Percentiles rank a stretch among this genome's conserved stretches.
phyloP scores from a whole-genome alignment of 2,888 invertebrate species.

The Pyralis farinalis region DNA sequence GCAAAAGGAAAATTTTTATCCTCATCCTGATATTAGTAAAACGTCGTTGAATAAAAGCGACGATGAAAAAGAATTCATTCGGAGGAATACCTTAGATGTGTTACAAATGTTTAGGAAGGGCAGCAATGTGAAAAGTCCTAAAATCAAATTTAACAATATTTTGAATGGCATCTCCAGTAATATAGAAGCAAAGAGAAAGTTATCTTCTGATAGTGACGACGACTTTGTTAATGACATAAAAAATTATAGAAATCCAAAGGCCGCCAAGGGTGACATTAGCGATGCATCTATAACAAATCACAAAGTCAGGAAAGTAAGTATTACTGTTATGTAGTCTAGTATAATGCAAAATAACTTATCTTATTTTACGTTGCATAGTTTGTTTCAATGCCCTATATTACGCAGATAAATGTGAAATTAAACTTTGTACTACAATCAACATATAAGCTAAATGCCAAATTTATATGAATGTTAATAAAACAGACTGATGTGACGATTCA shows the following conservation, averaged over 20 bases:
- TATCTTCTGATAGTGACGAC: slow-evolving; percentile 60
- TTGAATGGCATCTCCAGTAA: slow-evolving; percentile 24
- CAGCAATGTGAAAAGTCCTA: slow-evolving; percentile 32
- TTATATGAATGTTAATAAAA: too few relatives aligned
- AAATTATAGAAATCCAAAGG: slow-evolving; percentile 25
- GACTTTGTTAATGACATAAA: slow-evolving; percentile 53
- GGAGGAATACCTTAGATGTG: slow-evolving; percentile 34
- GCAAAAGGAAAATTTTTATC: slow-evolving; percentile 56
- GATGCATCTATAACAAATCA: slow-evolving; percentile 36
- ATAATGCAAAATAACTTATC: too few relatives aligned
- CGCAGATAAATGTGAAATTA: too few relatives aligned
- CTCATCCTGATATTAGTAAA: slow-evolving; percentile 15
- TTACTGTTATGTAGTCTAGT: too few relatives aligned
- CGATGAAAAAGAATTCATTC: slow-evolving; percentile 22
- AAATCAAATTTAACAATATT: slow-evolving; percentile 29
- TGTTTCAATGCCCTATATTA: too few relatives aligned
- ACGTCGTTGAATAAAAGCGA: slow-evolving; percentile 6
- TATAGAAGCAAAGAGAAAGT: slow-evolving; percentile 33
- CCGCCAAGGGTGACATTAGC: slow-evolving; percentile 19
- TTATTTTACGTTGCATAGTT: too few relatives aligned
- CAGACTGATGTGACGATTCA: too few relatives aligned
- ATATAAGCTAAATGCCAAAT: too few relatives aligned
- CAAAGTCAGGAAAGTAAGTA: slow-evolving; percentile 54
- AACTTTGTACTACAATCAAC: too few relatives aligned
- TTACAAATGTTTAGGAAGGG: slow-evolving; percentile 53